phyloP scores from a whole-genome alignment of 2,113 vertebrate species.

The Sus scrofa region T2T-Sscrofa CM000817.6:44378001-44378500 shows the following conservation, averaged over 20 bases:
- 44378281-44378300: neutral
- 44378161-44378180: neutral
- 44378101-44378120: accelerated
- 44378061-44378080: too few relatives aligned
- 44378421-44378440: neutral
- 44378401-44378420: neutral
- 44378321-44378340: neutral
- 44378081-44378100: accelerated
- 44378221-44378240: slow-evolving; percentile 15
- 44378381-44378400: neutral
- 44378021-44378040: too few relatives aligned
- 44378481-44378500: neutral
- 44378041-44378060: too few relatives aligned
- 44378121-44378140: neutral
- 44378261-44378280: neutral
- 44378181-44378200: neutral
- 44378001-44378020: too few relatives aligned
- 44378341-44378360: neutral
- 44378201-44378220: neutral
- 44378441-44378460: neutral
- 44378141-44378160: neutral
- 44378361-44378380: neutral
- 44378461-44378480: neutral
- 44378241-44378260: neutral
- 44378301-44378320: slow-evolving; percentile 41